Percentiles rank a stretch among this genome's conserved stretches.
Conservation (phyloP, 2,797 vertebrate genomes). For the Smutsia temminckii region DNA sequence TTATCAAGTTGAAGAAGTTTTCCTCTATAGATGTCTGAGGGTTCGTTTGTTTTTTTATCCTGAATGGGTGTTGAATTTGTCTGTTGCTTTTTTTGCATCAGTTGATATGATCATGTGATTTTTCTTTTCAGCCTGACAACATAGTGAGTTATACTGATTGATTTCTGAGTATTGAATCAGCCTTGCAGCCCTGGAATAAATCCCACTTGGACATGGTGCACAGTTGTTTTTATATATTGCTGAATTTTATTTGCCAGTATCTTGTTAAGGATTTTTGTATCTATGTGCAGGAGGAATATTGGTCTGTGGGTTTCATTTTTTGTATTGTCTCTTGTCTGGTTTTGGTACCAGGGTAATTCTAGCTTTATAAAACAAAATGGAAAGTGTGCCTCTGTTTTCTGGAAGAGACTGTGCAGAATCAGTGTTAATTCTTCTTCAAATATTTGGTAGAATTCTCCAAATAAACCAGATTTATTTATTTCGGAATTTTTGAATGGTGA, state of each 20-base stretch:
- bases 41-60: neutral
- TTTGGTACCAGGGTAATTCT: neutral
- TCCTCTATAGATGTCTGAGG: neutral
- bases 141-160: neutral
- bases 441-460: neutral
- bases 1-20: neutral
- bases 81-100: neutral
- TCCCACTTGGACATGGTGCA: neutral
- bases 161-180: neutral
- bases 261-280: slow-evolving; percentile 8
- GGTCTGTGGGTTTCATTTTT: neutral
- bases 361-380: neutral
- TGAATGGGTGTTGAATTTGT: neutral
- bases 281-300: neutral
- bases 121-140: neutral
- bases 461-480: neutral
- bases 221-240: slow-evolving; percentile 31
- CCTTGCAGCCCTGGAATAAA: neutral
- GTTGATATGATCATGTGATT: neutral
- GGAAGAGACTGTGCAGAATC: neutral
- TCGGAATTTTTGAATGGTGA: neutral
- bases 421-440: neutral
- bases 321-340: neutral
- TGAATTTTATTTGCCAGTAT: neutral
- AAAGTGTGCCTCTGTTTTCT: neutral